Base-by-base conservation (phyloP, 2,113 vertebrate species). In the Leptosomus discolor region DNA sequence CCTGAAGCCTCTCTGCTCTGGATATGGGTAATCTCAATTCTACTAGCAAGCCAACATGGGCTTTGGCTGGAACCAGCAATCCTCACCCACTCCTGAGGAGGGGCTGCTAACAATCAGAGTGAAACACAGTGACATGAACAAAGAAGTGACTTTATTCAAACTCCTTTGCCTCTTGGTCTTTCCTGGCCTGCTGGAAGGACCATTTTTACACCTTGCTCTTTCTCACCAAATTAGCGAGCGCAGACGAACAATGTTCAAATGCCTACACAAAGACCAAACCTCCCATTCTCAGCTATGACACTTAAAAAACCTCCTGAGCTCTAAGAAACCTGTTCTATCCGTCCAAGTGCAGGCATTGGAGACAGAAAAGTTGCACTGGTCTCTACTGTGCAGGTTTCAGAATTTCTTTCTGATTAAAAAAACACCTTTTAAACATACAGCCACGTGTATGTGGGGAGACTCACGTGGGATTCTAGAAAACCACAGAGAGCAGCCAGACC, bases 311-410 rank as follows among this genome's bases (percentile, higher is more conserved):
- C 23, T 57, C n/a, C 21, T 24, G 57, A 69, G 36, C 32, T 36
- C 22, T 6, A 20, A 24, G 43, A 50, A 77, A 37, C 32, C 36
- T 27, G 10, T 20, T n/a, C 37, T 26, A 34, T 9, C 30, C 9
- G 13, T 87, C 29, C 43, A 45, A 20, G 27, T 0, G 0, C 16
- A 34, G 37, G 11, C 41, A n/a, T 0, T 2, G 1, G 34, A 5
- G 13, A 58, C 4, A 6, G 29, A 81, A 65, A 24, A n/a, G 21
- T 5, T 11, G 51, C 41, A n/a, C 45, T 22, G 76, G 50, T 29
- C 37, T 74, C 64, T 85, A 56, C 24, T 30, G 20, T 2, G 12
- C 21, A 58, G 2, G 15, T 30, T 82, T 88, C 36, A 39, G 50
- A 57, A 56, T 21, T 77, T 60, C 27, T 58, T 89, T n/a, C 70